Evolutionary conservation across 2,888 invertebrate species (phyloP), one percentile per base, ranked within the genome.

Genomic region (Dicyrtoma fusca): DNA sequence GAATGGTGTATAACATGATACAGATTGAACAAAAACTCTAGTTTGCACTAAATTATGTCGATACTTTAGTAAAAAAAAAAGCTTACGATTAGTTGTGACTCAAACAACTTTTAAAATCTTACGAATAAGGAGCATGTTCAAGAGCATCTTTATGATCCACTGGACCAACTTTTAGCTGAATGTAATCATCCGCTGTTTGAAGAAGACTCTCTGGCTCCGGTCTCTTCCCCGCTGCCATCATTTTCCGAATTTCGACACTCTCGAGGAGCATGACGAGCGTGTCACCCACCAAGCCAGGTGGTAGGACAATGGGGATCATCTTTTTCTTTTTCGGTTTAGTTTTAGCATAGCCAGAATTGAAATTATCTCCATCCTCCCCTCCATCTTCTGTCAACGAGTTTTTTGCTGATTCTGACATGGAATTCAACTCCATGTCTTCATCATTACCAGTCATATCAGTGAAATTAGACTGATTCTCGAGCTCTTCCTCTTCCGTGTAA

Each of bases 101-200:
- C n/a, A n/a, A n/a, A n/a, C n/a, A 10, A 10, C 13, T 44, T 44
- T 44, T 44, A 6, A 45, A 25, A 11, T 42, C 71, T 72, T 75
- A 79, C 78, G 79, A 80, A 42, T 77, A 66, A 34, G 79, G 79
- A 21, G 76, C 75, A 25, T 73, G 75, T 17, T 76, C 76, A 17
- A 65, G 61, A 11, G 79, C 79, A 55, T 74, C 76, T 49, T 75
- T 68, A 34, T 68, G 75, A 44, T 75, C 68, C 11, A 75, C 51
- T 1, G 80, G 76, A 6, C 80, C 80, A 25, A 75, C 76, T 70
- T 72, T 73, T 8, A 72, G 17, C 26, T 71, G 71, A 19, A 80
- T 74, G 63, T 73, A 77, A 45, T 77, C 77, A 71, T 80, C 80
- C 1, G 80, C 80, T 14, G 75, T 78, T 59, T 77, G 72, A 5